Percentiles rank a stretch among this genome's conserved stretches.
These are phyloP conservation scores for Alcedo quadribrachys DNA, from an alignment of 2,797 vertebrate genomes.

Conservation along the genomic window DNA sequence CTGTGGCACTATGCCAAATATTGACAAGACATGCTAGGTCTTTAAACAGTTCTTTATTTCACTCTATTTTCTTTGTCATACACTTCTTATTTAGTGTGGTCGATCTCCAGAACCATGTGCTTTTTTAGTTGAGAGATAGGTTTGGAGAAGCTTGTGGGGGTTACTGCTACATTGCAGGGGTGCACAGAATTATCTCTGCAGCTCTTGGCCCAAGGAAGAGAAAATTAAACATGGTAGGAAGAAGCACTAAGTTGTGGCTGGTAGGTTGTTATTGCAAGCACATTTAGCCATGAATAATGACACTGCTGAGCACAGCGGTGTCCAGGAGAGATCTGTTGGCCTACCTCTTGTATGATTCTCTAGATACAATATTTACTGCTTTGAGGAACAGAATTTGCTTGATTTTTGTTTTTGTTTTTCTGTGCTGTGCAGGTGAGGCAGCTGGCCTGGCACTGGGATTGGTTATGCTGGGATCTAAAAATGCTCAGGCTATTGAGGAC, in stretches of 20 bases:
- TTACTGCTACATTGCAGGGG: background rate
- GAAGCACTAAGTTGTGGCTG: background rate
- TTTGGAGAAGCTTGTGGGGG: background rate
- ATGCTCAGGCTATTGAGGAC: slow-evolving; percentile 97
- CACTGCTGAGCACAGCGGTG: background rate
- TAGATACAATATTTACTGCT: background rate
- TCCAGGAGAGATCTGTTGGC: background rate
- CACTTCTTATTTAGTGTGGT: background rate
- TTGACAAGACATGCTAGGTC: background rate
- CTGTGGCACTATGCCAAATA: background rate
- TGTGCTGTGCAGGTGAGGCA: slow-evolving; percentile 87
- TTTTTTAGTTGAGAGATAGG: background rate
- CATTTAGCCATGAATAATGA: background rate
- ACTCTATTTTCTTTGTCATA: background rate
- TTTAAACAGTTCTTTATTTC: background rate
- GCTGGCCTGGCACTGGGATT: slow-evolving; percentile 94
- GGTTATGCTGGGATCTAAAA: slow-evolving; percentile 98
- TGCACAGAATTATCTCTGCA: background rate
- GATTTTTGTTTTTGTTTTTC: background rate
- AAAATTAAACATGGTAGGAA: background rate
- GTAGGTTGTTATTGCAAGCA: background rate
- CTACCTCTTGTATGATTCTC: background rate
- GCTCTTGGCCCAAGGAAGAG: background rate
- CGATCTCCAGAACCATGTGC: background rate
- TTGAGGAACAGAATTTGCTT: background rate